Percentiles rank a stretch among this genome's conserved stretches.
phyloP scores from a whole-genome alignment of 2,888 invertebrate genomes.

The Drosophila tanythrix region DNA sequence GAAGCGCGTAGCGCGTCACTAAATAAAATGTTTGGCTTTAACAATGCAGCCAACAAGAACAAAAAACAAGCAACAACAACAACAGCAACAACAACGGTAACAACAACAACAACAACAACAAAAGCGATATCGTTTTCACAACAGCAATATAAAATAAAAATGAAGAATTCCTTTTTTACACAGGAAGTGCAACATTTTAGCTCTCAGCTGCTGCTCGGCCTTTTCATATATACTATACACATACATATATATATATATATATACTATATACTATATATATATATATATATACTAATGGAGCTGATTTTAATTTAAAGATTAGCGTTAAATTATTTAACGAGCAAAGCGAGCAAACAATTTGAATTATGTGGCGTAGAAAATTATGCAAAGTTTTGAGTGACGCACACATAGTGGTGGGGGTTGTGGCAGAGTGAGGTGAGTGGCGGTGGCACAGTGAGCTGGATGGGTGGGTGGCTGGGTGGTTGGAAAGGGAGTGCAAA shows the following conservation, averaged over 20 bases:
- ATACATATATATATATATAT: neutral
- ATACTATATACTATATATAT: constrained; percentile 3
- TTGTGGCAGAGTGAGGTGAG: too few species aligned
- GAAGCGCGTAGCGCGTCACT: constrained; percentile 41
- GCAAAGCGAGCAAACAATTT: constrained; percentile 60
- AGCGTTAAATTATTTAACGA: constrained; percentile 75
- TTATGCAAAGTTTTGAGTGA: constrained; percentile 51
- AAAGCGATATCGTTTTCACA: constrained; percentile 6
- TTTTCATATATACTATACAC: neutral
- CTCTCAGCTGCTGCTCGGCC: constrained; percentile 27
- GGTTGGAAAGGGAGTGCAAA: neutral
- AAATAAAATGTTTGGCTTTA: constrained; percentile 64
- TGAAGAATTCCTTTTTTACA: constrained; percentile 11
- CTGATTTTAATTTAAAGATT: constrained; percentile 82
- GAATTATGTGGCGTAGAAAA: constrained; percentile 72
- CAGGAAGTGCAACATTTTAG: constrained; percentile 49
- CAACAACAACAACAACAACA: neutral
- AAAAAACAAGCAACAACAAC: neutral
- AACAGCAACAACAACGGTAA: neutral
- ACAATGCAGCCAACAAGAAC: constrained; percentile 48
- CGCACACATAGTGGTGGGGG: neutral
- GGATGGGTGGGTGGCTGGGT: neutral
- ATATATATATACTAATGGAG: constrained; percentile 60
- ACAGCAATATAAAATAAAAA: constrained; percentile 5
- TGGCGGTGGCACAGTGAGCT: neutral